Evolutionary conservation across 2,113 vertebrate genomes (phyloP).

Genomic region (Otolemur garnettii): DNA sequence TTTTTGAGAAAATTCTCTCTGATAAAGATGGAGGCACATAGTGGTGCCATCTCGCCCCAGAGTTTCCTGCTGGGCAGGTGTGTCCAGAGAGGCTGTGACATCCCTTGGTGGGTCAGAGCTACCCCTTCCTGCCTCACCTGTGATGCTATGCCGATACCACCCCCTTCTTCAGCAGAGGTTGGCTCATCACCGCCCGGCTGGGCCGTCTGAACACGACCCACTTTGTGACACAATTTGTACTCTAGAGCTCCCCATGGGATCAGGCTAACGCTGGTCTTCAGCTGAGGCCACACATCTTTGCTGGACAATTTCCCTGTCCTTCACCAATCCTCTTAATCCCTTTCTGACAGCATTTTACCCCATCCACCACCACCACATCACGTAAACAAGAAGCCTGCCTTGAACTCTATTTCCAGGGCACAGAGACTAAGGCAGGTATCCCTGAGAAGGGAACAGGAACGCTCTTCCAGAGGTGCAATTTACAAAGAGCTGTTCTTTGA

Average conservation of each 20-base stretch:
- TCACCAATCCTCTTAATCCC: neutral
- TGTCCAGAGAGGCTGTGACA: neutral
- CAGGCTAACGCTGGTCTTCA: too few species aligned
- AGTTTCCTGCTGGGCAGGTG: neutral
- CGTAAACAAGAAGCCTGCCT: neutral
- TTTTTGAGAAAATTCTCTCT: neutral
- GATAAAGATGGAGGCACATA: fast-evolving
- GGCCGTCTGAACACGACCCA: neutral
- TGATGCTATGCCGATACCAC: fast-evolving
- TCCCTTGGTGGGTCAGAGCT: neutral
- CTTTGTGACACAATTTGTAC: fast-evolving
- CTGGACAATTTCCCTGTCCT: neutral
- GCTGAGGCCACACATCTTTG: neutral
- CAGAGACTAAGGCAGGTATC: neutral
- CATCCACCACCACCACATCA: too few species aligned
- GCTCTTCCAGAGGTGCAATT: neutral
- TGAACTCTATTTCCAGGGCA: neutral
- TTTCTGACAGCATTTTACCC: neutral
- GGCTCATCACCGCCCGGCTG: neutral
- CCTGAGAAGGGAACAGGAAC: fast-evolving
- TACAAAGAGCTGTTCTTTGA: neutral
- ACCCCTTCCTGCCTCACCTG: neutral
- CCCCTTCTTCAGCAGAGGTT: neutral
- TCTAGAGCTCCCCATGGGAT: neutral
- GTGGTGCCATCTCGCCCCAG: neutral